Evolutionary conservation across 2,888 invertebrate genomes (phyloP).

Genomic region (Pemphredon lugubris): DNA sequence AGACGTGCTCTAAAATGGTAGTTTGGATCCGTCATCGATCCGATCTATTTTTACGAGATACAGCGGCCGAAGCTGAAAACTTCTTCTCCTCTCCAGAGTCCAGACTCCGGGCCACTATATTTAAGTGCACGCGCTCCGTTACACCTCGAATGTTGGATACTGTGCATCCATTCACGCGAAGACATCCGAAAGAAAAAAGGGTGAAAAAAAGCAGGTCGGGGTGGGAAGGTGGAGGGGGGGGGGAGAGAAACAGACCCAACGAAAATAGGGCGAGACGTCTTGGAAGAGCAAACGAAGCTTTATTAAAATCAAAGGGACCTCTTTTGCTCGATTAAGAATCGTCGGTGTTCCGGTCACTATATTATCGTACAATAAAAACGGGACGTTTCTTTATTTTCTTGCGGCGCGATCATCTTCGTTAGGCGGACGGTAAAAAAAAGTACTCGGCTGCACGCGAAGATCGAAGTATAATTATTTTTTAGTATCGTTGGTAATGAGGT

Average conservation of each 20-base stretch:
- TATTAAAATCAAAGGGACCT: background rate
- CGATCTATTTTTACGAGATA: slow-evolving; percentile 61
- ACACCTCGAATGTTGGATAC: slow-evolving; percentile 61
- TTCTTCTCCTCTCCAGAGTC: slow-evolving; percentile 32
- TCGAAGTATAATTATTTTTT: no score
- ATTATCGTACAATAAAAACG: no score
- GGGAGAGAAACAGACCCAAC: background rate
- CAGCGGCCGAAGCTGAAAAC: slow-evolving; percentile 21
- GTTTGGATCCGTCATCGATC: slow-evolving; percentile 19
- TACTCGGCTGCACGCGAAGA: no score
- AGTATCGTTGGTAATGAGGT: no score
- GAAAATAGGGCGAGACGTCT: background rate
- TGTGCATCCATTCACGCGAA: slow-evolving; percentile 70
- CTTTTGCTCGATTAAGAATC: background rate
- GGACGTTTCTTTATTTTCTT: no score
- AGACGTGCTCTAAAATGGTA: background rate
- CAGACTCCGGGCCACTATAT: slow-evolving; percentile 63
- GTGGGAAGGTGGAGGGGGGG: background rate
- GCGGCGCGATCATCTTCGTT: no score
- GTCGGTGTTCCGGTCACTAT: background rate
- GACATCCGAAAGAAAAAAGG: background rate
- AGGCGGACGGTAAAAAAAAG: no score
- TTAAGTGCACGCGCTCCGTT: slow-evolving; percentile 57
- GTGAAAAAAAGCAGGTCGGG: slow-evolving; percentile 18
- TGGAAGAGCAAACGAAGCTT: background rate